These are phyloP conservation scores for Romanomermis culicivorax DNA, from an alignment of 2,888 invertebrate genomes.

Conservation along the genomic window DNA sequence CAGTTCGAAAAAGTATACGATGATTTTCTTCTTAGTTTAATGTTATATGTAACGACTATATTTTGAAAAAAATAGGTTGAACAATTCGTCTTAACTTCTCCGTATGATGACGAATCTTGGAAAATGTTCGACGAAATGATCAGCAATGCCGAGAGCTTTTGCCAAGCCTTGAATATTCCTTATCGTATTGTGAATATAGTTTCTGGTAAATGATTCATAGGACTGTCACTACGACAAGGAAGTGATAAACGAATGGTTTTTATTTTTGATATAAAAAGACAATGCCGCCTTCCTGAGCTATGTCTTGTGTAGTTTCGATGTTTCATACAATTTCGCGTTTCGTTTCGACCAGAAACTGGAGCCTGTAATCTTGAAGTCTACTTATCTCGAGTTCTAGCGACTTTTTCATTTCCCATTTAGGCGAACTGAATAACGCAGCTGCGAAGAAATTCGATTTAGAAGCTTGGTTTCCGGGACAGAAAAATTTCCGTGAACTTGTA, in stretches of 20 bases:
- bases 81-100: slow-evolving; percentile 90
- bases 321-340: no score
- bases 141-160: slow-evolving; percentile 74
- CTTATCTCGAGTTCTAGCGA: neutral
- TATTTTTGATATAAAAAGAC: no score
- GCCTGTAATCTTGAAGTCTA: neutral
- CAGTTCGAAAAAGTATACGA: slow-evolving; percentile 75
- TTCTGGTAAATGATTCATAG: slow-evolving; percentile 50
- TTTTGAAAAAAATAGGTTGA: slow-evolving; percentile 46
- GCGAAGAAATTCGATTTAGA: slow-evolving; percentile 77
- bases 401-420: slow-evolving; percentile 21
- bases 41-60: neutral
- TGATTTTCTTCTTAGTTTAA: neutral
- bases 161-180: slow-evolving; percentile 62
- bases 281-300: no score
- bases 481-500: slow-evolving; percentile 82
- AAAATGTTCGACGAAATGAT: slow-evolving; percentile 98
- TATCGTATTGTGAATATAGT: slow-evolving; percentile 93
- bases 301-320: neutral
- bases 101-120: slow-evolving; percentile 90
- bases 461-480: slow-evolving; percentile 95
- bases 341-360: neutral
- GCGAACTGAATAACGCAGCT: slow-evolving; percentile 93
- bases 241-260: no score
- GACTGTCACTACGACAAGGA: no score